Conservation (phyloP, 2,113 vertebrate genomes). For the Loxodonta africana region DNA sequence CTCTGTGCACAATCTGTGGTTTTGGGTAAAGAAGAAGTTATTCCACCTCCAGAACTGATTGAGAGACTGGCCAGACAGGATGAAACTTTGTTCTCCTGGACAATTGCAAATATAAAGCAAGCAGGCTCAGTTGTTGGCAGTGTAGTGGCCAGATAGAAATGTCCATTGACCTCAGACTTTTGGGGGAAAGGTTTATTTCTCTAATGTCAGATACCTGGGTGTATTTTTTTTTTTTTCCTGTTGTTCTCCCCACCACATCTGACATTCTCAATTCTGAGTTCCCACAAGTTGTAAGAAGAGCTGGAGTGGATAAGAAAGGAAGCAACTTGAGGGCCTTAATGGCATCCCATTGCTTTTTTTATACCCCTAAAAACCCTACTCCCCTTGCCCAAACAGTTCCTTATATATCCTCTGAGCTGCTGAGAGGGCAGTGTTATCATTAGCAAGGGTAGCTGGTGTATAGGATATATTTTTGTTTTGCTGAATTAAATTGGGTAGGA, state of each 20-base stretch:
- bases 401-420: neutral
- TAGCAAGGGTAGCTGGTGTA: neutral
- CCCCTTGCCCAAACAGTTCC: neutral
- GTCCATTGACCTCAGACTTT: neutral
- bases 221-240: neutral
- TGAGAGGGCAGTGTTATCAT: neutral
- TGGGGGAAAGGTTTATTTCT: neutral
- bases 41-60: slow-evolving; percentile 32
- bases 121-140: neutral
- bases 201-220: neutral
- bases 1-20: neutral
- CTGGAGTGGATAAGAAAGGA: neutral
- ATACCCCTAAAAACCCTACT: neutral
- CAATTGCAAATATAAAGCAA: slow-evolving; percentile 46
- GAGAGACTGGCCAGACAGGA: slow-evolving; percentile 38
- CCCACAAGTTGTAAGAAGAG: neutral
- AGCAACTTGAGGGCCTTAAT: no score
- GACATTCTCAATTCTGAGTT: neutral
- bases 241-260: neutral
- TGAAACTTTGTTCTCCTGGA: neutral
- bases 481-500: neutral
- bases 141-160: neutral
- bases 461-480: neutral
- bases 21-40: slow-evolving; percentile 47
- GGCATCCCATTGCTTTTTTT: neutral